These are phyloP conservation scores for Hybognathus amarus DNA, from an alignment of 2,797 vertebrate genomes.

Conservation along the genomic window DNA sequence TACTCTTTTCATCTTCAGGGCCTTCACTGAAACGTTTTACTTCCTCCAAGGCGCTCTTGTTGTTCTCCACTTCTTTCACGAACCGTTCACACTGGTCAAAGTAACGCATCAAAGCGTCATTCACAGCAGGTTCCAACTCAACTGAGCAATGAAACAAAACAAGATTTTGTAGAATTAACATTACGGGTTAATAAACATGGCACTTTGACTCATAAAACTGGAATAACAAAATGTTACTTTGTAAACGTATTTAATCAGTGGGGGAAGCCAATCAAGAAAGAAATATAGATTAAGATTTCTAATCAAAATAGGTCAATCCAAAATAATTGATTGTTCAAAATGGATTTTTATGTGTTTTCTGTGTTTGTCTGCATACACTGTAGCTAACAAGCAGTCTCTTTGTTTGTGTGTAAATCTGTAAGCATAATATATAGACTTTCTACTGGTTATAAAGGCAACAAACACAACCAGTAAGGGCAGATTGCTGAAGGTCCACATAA, in stretches of 20 bases:
- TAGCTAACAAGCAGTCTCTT: neutral
- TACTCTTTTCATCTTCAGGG: slow-evolving; percentile 87
- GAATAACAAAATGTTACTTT: neutral
- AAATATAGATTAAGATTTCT: neutral
- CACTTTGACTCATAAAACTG: neutral
- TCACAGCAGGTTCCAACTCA: slow-evolving; percentile 74
- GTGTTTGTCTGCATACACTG: neutral
- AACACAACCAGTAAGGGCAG: neutral
- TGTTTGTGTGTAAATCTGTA: neutral
- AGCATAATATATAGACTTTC: neutral
- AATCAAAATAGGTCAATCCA: neutral
- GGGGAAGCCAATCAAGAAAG: neutral
- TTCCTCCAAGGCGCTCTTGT: slow-evolving; percentile 80
- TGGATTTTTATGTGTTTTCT: neutral
- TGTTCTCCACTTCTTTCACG: slow-evolving; percentile 83
- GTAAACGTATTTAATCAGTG: neutral
- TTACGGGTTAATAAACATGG: neutral
- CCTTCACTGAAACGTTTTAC: slow-evolving; percentile 84
- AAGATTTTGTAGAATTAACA: neutral
- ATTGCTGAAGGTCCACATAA: neutral
- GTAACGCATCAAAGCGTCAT: slow-evolving; percentile 93
- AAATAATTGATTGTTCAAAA: neutral
- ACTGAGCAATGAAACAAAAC: slow-evolving; percentile 69
- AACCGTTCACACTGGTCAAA: slow-evolving; percentile 89
- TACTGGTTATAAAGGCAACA: neutral